These are phyloP conservation scores for Hylomyscus alleni DNA, from an alignment of 2,797 vertebrate genomes.

Conservation along the genomic window DNA sequence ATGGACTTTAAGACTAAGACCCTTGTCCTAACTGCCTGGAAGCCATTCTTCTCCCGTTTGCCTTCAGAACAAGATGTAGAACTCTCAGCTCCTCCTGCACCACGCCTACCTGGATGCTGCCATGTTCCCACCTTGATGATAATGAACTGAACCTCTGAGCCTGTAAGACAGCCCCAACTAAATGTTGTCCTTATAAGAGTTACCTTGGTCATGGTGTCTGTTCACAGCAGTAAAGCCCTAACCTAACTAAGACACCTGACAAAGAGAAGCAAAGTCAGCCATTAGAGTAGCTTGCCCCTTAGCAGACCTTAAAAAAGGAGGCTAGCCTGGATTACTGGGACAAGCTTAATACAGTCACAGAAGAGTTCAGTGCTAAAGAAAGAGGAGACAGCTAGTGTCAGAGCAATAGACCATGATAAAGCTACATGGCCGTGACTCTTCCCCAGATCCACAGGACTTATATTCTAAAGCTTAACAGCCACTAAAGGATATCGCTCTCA, in stretches of 20 bases:
- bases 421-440: not conserved
- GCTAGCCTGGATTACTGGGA: not conserved
- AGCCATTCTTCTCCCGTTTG: not conserved
- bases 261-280: not conserved
- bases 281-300: not conserved
- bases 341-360: not conserved
- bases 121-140: not conserved
- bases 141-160: not conserved
- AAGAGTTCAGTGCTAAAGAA: not conserved
- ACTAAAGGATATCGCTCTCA: constrained; percentile 3
- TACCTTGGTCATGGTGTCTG: not conserved
- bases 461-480: not conserved
- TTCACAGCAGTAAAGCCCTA: not conserved
- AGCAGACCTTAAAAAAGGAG: not conserved
- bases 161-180: not conserved
- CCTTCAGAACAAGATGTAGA: not conserved
- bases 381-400: not conserved
- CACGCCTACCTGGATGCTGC: not conserved
- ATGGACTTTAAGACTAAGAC: not conserved
- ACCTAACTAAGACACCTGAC: not conserved
- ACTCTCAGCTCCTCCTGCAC: not conserved
- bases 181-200: not conserved
- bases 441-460: not conserved
- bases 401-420: not conserved
- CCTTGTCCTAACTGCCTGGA: not conserved